phyloP scores from a whole-genome alignment of 2,797 vertebrate species.

The Scarus forsteni region DNA sequence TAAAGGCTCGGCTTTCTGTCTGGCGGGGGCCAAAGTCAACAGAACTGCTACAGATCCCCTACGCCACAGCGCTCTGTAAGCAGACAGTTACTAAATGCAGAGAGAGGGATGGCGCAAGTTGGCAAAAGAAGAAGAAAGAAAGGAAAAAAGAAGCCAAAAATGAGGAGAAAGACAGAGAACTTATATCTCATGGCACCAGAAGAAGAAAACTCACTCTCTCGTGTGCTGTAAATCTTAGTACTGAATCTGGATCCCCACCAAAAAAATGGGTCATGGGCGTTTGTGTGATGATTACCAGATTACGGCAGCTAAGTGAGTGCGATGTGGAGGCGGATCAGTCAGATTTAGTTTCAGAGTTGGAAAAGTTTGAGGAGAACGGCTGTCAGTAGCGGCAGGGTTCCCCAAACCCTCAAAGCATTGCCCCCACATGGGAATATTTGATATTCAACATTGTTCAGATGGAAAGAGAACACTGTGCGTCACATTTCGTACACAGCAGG shows the following conservation, averaged over 20 bases:
- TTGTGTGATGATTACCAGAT: constrained; percentile 67
- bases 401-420: constrained; percentile 20
- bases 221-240: constrained; percentile 49
- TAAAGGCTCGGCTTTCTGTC: constrained; percentile 75
- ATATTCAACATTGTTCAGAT: constrained; percentile 52
- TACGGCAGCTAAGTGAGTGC: constrained; percentile 22
- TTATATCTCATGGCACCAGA: constrained; percentile 62
- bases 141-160: constrained; percentile 6
- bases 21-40: constrained; percentile 74
- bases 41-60: constrained; percentile 71
- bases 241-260: constrained; percentile 50
- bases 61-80: constrained; percentile 44
- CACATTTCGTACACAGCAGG: constrained; percentile 37
- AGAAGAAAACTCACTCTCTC: constrained; percentile 19
- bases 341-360: constrained; percentile 65
- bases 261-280: constrained; percentile 28
- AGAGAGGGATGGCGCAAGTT: constrained; percentile 33
- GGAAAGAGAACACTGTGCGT: constrained; percentile 56
- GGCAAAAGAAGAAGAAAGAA: constrained; percentile 27
- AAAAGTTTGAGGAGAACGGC: constrained; percentile 49
- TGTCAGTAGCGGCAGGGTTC: constrained; percentile 55
- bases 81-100: constrained; percentile 50
- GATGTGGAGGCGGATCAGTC: constrained; percentile 35
- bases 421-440: constrained; percentile 8
- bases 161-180: constrained; percentile 20